Percentiles rank a stretch among this genome's conserved stretches.
phyloP scores from a whole-genome alignment of 2,113 vertebrate genomes.

The Oreotrochilus melanogaster region DNA sequence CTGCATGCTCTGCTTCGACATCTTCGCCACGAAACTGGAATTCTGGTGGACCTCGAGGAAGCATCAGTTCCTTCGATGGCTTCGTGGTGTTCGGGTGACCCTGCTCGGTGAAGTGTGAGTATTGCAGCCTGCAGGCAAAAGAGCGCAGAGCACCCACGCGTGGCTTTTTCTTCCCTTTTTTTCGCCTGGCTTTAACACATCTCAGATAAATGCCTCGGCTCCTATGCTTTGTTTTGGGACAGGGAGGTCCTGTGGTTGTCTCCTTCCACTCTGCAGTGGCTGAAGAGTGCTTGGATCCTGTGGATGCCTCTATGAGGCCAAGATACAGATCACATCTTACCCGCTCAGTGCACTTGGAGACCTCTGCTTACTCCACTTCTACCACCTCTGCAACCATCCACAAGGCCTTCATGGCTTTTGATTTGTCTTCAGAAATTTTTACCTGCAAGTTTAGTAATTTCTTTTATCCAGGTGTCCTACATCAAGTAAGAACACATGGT shows the following conservation, averaged over 20 bases:
- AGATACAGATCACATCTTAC: fast-evolving
- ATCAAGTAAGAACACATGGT: fast-evolving
- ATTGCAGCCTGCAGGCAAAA: not conserved
- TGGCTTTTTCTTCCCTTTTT: fast-evolving
- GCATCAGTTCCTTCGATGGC: not conserved
- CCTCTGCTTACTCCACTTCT: not conserved
- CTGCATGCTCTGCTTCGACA: not conserved
- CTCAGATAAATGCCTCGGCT: fast-evolving
- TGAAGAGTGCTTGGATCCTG: not conserved
- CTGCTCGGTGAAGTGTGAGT: conserved; percentile 17
- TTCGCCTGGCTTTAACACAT: not conserved
- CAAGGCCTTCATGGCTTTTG: not conserved
- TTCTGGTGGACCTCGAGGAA: fast-evolving
- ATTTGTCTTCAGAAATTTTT: not conserved
- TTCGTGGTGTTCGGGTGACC: not conserved
- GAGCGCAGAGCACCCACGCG: fast-evolving
- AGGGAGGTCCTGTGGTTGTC: not conserved
- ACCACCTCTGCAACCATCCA: not conserved
- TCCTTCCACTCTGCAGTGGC: not conserved
- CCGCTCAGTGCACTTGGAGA: not conserved
- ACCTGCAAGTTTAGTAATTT: not conserved
- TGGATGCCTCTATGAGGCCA: fast-evolving
- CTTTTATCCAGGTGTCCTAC: not conserved
- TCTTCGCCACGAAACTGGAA: fast-evolving
- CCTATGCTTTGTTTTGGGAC: not conserved